Percentiles rank a stretch among this genome's conserved stretches.
Conservation (phyloP, 1,140 invertebrate genomes). For the Lepidostoma basale region DNA sequence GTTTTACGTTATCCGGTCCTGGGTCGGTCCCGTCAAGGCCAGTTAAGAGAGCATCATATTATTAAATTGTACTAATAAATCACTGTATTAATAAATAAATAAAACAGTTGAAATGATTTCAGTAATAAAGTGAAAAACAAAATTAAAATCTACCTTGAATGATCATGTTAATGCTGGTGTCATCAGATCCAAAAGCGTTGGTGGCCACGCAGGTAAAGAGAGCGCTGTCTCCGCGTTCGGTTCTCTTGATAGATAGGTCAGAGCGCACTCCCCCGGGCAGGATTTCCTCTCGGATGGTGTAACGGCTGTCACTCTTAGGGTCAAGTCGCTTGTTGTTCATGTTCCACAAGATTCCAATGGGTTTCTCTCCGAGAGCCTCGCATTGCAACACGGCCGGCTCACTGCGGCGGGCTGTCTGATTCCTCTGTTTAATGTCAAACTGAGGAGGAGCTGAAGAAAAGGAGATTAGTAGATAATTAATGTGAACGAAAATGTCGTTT, state of each 20-base stretch:
- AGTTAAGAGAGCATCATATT: no score
- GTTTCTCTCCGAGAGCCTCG: slow-evolving; percentile 95
- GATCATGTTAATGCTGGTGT: slow-evolving; percentile 94
- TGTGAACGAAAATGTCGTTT: no score
- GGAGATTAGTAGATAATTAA: neutral
- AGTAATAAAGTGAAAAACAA: neutral
- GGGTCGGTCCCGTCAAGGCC: no score
- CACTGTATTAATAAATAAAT: neutral
- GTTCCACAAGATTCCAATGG: slow-evolving; percentile 95
- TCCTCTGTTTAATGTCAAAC: slow-evolving; percentile 90
- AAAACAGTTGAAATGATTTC: neutral
- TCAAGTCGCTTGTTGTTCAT: slow-evolving; percentile 92
- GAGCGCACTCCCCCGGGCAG: slow-evolving; percentile 84
- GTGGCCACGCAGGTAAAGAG: slow-evolving; percentile 93
- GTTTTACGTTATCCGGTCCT: no score
- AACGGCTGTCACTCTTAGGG: slow-evolving; percentile 84
- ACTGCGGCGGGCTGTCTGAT: slow-evolving; percentile 86
- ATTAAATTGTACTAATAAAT: no score
- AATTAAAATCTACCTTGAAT: slow-evolving; percentile 75
- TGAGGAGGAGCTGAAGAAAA: slow-evolving; percentile 81
- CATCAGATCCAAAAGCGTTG: slow-evolving; percentile 93
- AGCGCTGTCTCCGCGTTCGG: slow-evolving; percentile 88
- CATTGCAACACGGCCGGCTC: slow-evolving; percentile 93
- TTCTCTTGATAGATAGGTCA: slow-evolving; percentile 86
- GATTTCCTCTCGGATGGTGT: slow-evolving; percentile 91